These are phyloP conservation scores for Clarias pachynema DNA, from an alignment of 2,797 vertebrate genomes.

Conservation along the genomic window DNA sequence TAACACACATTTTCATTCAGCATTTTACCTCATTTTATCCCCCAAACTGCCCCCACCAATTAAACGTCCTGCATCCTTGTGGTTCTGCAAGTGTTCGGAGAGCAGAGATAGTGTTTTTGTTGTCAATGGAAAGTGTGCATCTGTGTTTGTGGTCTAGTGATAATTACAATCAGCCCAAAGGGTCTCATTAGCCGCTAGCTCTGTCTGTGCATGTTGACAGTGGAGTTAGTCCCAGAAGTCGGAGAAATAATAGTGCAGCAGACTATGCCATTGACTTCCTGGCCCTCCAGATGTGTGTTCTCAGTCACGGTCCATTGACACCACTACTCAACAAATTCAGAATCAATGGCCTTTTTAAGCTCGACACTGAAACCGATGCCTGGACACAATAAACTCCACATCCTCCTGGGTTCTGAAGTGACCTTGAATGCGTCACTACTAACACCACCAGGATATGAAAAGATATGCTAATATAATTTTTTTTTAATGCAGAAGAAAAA, in stretches of 20 bases:
- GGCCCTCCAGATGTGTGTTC: constrained; percentile 28
- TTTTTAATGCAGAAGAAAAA: not conserved
- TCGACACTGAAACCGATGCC: not conserved
- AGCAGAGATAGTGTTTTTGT: constrained; percentile 3
- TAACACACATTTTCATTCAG: not conserved
- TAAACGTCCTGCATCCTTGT: not conserved
- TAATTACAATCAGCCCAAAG: constrained; percentile 36
- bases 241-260: constrained; percentile 35
- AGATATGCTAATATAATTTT: too few relatives aligned
- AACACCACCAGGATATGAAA: not conserved
- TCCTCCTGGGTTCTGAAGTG: constrained; percentile 20
- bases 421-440: not conserved
- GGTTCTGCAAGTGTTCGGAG: not conserved
- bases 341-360: constrained; percentile 46
- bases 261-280: constrained; percentile 19
- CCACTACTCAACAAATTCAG: not conserved
- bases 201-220: constrained; percentile 25
- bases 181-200: constrained; percentile 30
- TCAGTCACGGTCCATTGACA: constrained; percentile 13
- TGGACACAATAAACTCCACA: constrained; percentile 26
- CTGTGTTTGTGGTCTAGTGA: constrained; percentile 6
- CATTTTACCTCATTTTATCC: not conserved
- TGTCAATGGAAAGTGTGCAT: constrained; percentile 9
- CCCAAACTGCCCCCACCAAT: too few relatives aligned
- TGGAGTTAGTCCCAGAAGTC: constrained; percentile 24